Percentiles rank a stretch among this genome's conserved stretches.
Conservation (phyloP, 2,113 vertebrate species). For the Tragelaphus scriptus region DNA sequence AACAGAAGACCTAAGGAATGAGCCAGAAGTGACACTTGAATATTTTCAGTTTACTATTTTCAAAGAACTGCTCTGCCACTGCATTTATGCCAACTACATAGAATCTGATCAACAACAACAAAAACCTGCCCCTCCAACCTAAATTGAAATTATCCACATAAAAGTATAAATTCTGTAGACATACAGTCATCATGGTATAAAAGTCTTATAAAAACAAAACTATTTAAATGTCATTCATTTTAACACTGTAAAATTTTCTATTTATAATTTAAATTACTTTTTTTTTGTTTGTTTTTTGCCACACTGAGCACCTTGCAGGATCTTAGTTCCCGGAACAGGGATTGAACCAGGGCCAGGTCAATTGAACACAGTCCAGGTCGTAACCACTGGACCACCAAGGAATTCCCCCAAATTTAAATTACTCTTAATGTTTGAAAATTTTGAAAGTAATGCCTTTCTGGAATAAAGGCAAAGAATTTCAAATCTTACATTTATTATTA, state of each 20-base stretch:
- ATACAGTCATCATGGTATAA: background rate
- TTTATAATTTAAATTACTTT: background rate
- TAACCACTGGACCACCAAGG: background rate
- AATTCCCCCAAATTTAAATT: background rate
- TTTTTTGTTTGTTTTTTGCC: background rate
- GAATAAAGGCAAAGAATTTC: background rate
- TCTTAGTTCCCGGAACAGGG: background rate
- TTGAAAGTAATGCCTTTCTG: background rate
- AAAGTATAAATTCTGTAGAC: background rate
- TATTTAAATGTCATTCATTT: background rate
- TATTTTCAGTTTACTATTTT: background rate
- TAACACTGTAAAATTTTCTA: background rate
- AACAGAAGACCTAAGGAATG: background rate
- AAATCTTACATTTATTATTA: background rate
- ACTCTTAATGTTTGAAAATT: background rate
- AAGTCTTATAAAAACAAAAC: background rate
- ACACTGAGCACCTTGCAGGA: rapidly evolving
- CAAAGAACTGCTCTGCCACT: background rate
- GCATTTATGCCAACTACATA: background rate
- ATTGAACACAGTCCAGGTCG: background rate
- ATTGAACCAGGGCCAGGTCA: background rate
- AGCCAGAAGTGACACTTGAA: background rate
- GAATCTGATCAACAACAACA: background rate
- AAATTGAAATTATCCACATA: background rate
- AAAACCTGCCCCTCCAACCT: background rate